A percentile compares a stretch with the other conserved stretches of the same genome.
Conservation (phyloP, 2,888 invertebrate genomes). For the Rhagonycha fulva region DNA sequence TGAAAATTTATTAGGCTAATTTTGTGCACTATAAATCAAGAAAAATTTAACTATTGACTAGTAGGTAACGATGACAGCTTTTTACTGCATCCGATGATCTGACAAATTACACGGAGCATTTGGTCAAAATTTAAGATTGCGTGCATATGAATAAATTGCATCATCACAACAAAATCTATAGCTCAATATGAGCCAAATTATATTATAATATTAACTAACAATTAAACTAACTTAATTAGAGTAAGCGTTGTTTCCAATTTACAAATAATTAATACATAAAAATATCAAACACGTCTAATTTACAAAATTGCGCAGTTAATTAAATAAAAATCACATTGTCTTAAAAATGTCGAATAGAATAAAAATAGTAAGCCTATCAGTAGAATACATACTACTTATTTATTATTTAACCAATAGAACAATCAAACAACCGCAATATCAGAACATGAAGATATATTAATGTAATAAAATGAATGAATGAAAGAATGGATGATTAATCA, state of each 20-base stretch:
- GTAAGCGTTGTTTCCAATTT: conserved; percentile 29
- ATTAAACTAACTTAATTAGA: conserved; percentile 29
- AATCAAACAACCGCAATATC: conserved; percentile 25
- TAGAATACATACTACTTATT: conserved; percentile 15
- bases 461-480: conserved; percentile 30
- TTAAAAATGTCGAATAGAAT: conserved; percentile 19
- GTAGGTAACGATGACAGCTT: conserved; percentile 11
- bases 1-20: neutral
- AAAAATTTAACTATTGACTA: conserved; percentile 21
- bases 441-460: conserved; percentile 27
- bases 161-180: conserved; percentile 43
- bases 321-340: conserved; percentile 40
- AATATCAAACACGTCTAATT: conserved; percentile 25
- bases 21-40: conserved; percentile 3
- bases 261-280: conserved; percentile 25
- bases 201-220: conserved; percentile 8
- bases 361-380: conserved; percentile 16
- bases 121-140: conserved; percentile 31
- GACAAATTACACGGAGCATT: conserved; percentile 24
- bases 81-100: conserved; percentile 2
- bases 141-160: conserved; percentile 33
- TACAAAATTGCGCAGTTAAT: conserved; percentile 17
- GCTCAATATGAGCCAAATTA: conserved; percentile 36
- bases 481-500: conserved; percentile 38
- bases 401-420: conserved; percentile 32